Evolutionary conservation across 2,113 vertebrate species (phyloP).

Genomic region (Raja brachyura): DNA sequence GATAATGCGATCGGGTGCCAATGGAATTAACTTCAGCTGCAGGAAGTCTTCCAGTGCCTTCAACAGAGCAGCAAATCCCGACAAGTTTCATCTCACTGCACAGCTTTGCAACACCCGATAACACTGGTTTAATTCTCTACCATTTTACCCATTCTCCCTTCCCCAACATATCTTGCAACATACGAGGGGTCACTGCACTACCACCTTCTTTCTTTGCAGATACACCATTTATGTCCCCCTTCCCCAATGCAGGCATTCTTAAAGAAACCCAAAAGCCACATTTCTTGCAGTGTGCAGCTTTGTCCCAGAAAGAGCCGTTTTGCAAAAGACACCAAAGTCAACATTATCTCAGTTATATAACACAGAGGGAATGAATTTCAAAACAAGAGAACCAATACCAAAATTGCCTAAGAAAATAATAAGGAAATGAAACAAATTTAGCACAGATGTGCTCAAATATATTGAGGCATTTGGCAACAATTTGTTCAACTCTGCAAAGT

Average conservation of each 20-base stretch:
- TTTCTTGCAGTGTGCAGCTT: background rate
- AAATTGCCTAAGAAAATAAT: conserved; percentile 4
- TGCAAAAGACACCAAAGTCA: background rate
- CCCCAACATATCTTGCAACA: background rate
- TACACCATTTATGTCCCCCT: background rate
- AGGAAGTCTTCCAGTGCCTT: background rate
- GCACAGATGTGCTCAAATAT: background rate
- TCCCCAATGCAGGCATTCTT: background rate
- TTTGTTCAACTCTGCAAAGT: background rate
- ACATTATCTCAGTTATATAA: background rate
- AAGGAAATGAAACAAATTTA: background rate
- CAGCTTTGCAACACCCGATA: background rate
- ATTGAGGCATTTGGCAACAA: background rate
- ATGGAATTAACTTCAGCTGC: background rate
- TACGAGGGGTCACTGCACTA: background rate
- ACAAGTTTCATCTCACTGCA: background rate
- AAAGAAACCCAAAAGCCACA: background rate
- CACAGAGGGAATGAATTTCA: background rate
- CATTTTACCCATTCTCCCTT: background rate
- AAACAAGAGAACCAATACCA: background rate
- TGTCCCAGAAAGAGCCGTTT: background rate
- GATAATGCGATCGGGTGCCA: too few species aligned
- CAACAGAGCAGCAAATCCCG: background rate
- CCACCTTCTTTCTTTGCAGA: background rate
- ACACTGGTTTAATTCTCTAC: background rate